These are phyloP conservation scores for Coracias cyanogaster DNA, from an alignment of 2,797 vertebrate genomes.

Conservation along the genomic window DNA sequence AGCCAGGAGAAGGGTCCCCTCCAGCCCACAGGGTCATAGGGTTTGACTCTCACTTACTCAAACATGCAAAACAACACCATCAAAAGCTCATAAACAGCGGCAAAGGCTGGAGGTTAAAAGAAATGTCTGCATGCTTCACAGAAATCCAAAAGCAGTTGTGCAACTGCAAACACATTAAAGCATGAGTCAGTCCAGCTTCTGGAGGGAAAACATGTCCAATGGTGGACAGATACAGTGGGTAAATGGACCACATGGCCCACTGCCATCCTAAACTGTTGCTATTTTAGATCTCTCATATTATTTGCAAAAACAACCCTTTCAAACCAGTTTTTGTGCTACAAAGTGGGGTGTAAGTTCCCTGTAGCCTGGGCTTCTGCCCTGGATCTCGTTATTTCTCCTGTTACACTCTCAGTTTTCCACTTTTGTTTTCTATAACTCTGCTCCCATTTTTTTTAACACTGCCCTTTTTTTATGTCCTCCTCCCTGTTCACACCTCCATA, in stretches of 20 bases:
- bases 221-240: not conserved
- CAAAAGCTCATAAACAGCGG: not conserved
- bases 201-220: constrained; percentile 6
- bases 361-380: not conserved
- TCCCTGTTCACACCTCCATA: not conserved
- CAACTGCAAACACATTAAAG: constrained; percentile 29
- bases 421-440: not conserved
- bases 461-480: not conserved
- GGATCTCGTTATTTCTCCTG: not conserved
- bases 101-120: not conserved
- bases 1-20: not conserved
- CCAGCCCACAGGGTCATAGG: not conserved
- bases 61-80: not conserved
- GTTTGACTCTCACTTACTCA: not conserved
- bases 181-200: constrained; percentile 18
- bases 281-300: not conserved
- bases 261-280: not conserved
- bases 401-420: not conserved
- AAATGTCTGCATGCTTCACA: not conserved
- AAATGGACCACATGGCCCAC: not conserved
- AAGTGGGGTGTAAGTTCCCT: not conserved
- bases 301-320: not conserved
- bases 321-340: not conserved
- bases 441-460: not conserved
- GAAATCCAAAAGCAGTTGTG: constrained; percentile 43